Conservation (phyloP, 1,140 invertebrate species). For the Nymphalis io region DNA sequence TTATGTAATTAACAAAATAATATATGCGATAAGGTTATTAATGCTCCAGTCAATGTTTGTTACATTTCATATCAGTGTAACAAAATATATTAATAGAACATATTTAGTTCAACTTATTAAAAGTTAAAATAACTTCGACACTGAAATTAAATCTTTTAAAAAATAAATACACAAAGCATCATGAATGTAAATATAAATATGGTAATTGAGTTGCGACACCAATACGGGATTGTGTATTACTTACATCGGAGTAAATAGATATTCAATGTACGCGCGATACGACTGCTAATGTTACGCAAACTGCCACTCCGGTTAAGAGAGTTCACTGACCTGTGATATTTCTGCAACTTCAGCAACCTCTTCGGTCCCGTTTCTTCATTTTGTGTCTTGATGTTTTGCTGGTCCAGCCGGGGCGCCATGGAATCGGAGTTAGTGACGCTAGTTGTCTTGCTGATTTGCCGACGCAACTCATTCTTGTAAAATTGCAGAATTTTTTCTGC, state of each 20-base stretch:
- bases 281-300: constrained; percentile 53
- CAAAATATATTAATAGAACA: neutral
- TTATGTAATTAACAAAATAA: constrained; percentile 6
- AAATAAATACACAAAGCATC: too few species aligned
- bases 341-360: constrained; percentile 77
- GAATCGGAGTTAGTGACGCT: constrained; percentile 82
- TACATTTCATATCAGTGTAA: neutral
- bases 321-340: constrained; percentile 81
- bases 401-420: constrained; percentile 76
- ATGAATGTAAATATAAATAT: constrained; percentile 16
- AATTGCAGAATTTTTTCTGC: constrained; percentile 67
- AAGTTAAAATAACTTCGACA: neutral
- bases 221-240: constrained; percentile 11
- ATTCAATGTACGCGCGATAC: constrained; percentile 12
- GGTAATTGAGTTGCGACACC: constrained; percentile 15
- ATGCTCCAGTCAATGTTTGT: neutral
- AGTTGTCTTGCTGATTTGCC: constrained; percentile 81
- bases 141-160: neutral
- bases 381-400: constrained; percentile 58
- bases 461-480: constrained; percentile 75
- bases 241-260: constrained; percentile 15
- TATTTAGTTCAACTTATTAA: neutral
- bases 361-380: constrained; percentile 70
- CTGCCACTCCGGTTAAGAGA: constrained; percentile 41
- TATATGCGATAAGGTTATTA: neutral